Conservation (phyloP, 2,888 invertebrate genomes). For the Scaptomyza parva region DNA sequence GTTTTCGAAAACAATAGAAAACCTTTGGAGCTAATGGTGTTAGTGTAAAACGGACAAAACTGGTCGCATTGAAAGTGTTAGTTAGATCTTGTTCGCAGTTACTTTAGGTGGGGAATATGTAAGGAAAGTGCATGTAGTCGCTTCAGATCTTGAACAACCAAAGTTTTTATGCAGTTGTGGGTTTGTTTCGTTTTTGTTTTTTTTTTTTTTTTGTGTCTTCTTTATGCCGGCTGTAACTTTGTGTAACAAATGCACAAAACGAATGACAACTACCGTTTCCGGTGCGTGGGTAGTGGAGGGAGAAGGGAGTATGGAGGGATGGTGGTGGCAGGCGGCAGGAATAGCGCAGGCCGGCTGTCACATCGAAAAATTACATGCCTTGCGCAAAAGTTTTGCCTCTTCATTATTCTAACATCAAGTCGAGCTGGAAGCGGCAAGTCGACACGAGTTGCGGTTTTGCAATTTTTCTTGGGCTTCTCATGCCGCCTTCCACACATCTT, state of each 20-base stretch:
- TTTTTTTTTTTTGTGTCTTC: slow-evolving; percentile 47
- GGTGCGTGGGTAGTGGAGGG: slow-evolving; percentile 10
- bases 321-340: slow-evolving; percentile 6
- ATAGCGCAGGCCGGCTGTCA: slow-evolving; percentile 79
- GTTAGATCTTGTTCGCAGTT: slow-evolving; percentile 58
- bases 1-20: too few species aligned
- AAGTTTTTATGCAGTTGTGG: slow-evolving; percentile 71
- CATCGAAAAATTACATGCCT: slow-evolving; percentile 83
- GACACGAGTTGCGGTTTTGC: slow-evolving; percentile 81
- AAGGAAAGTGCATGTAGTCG: slow-evolving; percentile 36
- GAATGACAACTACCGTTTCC: slow-evolving; percentile 80
- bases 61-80: slow-evolving; percentile 37
- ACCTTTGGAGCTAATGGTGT: not conserved
- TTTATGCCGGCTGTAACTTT: slow-evolving; percentile 64
- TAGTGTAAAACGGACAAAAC: slow-evolving; percentile 10
- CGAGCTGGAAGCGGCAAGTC: slow-evolving; percentile 66
- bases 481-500: slow-evolving; percentile 3
- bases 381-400: slow-evolving; percentile 83
- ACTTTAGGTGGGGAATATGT: slow-evolving; percentile 18
- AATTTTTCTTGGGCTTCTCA: slow-evolving; percentile 70
- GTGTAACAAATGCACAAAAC: slow-evolving; percentile 78
- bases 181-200: slow-evolving; percentile 54
- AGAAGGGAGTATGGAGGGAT: not conserved
- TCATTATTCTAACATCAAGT: slow-evolving; percentile 83
- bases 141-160: slow-evolving; percentile 55